These are phyloP conservation scores for Labroides dimidiatus DNA, from an alignment of 2,797 vertebrate genomes.

Conservation along the genomic window DNA sequence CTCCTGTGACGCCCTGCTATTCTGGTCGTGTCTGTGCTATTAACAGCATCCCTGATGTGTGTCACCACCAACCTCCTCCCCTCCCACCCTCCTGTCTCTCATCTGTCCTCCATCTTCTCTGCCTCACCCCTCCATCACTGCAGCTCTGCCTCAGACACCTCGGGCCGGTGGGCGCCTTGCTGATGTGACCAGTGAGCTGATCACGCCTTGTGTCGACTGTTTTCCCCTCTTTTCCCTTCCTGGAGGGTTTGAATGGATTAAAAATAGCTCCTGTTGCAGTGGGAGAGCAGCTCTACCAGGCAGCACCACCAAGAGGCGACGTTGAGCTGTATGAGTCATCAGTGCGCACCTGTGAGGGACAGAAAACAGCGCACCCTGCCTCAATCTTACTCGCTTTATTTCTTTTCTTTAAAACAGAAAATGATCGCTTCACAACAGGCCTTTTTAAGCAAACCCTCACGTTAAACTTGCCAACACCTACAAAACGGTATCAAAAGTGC, in stretches of 20 bases:
- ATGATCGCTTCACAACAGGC: conserved; percentile 89
- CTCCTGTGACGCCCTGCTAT: conserved; percentile 76
- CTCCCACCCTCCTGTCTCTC: conserved; percentile 38
- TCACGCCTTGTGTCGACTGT: background rate
- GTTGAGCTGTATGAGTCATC: conserved; percentile 79
- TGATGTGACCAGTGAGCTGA: conserved; percentile 6
- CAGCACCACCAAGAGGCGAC: conserved; percentile 55
- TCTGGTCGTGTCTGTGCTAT: conserved; percentile 77
- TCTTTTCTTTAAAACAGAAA: conserved; percentile 93
- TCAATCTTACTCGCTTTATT: conserved; percentile 83
- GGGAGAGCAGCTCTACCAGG: conserved; percentile 20
- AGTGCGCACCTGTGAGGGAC: conserved; percentile 58
- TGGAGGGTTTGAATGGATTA: conserved; percentile 50
- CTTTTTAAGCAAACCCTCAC: conserved; percentile 89
- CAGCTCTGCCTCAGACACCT: conserved; percentile 19
- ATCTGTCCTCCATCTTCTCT: conserved; percentile 66
- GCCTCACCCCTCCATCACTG: conserved; percentile 40
- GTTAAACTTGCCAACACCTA: conserved; percentile 89
- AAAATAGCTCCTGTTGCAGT: conserved; percentile 66
- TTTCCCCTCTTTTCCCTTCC: conserved; percentile 5
- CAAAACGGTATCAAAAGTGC: conserved; percentile 94
- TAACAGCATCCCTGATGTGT: conserved; percentile 80
- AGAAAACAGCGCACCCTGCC: conserved; percentile 37
- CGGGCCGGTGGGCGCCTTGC: background rate
- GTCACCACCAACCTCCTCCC: conserved; percentile 78